phyloP scores from a whole-genome alignment of 2,797 vertebrate species.

The Paramormyrops hopkinsi region DNA sequence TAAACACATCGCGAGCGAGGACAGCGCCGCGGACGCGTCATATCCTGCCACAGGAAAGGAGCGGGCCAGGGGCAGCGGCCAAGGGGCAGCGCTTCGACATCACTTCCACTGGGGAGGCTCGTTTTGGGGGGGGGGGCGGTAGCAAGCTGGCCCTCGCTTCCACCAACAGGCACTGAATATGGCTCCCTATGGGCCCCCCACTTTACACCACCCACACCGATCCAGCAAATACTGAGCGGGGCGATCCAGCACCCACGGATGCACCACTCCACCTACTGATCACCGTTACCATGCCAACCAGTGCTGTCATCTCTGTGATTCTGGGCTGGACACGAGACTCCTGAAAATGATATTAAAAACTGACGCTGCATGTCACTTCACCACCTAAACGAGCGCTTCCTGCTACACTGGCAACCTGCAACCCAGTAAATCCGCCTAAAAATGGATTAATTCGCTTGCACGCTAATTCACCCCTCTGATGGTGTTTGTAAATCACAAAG shows the following conservation, averaged over 20 bases:
- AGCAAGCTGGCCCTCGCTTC: not conserved
- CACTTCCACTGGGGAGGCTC: constrained; percentile 6
- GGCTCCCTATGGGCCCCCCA: not conserved
- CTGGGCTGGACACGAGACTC: not conserved
- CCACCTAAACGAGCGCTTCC: not conserved
- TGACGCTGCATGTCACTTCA: not conserved
- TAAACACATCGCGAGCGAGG: constrained; percentile 57
- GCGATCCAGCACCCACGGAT: not conserved
- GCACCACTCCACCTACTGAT: not conserved
- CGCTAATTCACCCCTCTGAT: not conserved
- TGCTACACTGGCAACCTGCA: not conserved
- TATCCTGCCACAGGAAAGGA: constrained; percentile 68
- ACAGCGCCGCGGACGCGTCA: constrained; percentile 38
- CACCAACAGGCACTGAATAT: not conserved
- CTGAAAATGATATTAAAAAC: not conserved
- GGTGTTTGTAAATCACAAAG: constrained; percentile 16
- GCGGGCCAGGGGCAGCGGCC: constrained; percentile 36
- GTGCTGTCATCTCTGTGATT: not conserved
- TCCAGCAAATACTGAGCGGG: not conserved
- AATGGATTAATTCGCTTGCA: not conserved
- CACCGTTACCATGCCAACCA: not conserved
- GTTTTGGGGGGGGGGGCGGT: not conserved
- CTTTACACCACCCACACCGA: not conserved
- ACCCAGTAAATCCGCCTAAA: not conserved
- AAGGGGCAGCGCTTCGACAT: not conserved